Conservation (phyloP, 2,888 invertebrate genomes). For the Kuschelorhynchus macadamiae region DNA sequence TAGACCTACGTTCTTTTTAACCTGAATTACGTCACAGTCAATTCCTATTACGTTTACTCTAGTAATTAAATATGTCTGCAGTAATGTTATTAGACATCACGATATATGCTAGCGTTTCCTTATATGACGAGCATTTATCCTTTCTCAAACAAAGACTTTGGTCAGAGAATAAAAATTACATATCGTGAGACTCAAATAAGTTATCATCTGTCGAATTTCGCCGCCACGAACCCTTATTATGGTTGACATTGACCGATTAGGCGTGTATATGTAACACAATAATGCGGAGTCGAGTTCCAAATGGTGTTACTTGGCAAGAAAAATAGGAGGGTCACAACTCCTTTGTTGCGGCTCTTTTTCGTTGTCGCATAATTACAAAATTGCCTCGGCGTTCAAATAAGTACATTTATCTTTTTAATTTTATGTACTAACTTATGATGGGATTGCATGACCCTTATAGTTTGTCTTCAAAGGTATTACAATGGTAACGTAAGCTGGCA, state of each 20-base stretch:
- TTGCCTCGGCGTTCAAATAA: slow-evolving; percentile 10
- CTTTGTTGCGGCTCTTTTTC: slow-evolving; percentile 35
- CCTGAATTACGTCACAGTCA: too few species aligned
- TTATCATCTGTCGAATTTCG: slow-evolving; percentile 49
- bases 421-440: neutral
- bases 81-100: too few species aligned
- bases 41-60: too few species aligned
- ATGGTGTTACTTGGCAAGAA: slow-evolving; percentile 41
- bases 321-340: slow-evolving; percentile 26
- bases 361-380: slow-evolving; percentile 19
- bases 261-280: slow-evolving; percentile 45
- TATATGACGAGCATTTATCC: too few species aligned
- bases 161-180: slow-evolving; percentile 32
- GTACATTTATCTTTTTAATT: slow-evolving; percentile 9
- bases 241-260: slow-evolving; percentile 50
- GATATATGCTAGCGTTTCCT: too few species aligned
- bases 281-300: slow-evolving; percentile 41
- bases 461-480: too few species aligned
- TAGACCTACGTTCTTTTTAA: too few species aligned
- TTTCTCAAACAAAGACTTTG: slow-evolving; percentile 15
- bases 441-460: too few species aligned
- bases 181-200: slow-evolving; percentile 49
- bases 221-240: slow-evolving; percentile 49
- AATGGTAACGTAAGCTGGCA: too few species aligned
- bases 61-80: too few species aligned